Evolutionary conservation across 2,888 invertebrate genomes (phyloP).

Genomic region (Holacanthella duospinosa): DNA sequence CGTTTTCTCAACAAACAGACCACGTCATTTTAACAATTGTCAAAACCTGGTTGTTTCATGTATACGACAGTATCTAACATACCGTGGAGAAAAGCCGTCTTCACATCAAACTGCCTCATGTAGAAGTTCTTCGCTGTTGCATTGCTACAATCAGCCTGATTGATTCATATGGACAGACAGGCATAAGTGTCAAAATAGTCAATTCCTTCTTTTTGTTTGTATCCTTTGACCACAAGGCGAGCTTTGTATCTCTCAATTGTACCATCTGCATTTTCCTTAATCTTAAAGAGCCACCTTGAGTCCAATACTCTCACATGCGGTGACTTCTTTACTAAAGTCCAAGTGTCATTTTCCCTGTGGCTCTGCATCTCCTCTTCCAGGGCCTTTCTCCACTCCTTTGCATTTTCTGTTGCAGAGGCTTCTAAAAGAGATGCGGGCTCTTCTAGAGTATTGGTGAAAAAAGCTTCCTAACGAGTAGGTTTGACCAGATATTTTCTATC

Average conservation of each 20-base stretch:
- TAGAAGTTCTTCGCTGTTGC: not conserved
- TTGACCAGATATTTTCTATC: no score
- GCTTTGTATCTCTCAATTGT: not conserved
- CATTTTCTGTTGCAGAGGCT: no score
- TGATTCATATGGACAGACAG: no score
- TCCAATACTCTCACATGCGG: not conserved
- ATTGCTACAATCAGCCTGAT: not conserved
- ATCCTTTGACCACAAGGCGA: not conserved
- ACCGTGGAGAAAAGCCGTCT: not conserved
- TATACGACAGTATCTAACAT: not conserved
- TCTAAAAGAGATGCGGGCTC: no score
- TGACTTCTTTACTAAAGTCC: not conserved
- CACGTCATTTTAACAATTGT: not conserved
- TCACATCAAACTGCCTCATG: not conserved
- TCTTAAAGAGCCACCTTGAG: not conserved
- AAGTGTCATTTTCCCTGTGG: not conserved
- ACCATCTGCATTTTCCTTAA: not conserved
- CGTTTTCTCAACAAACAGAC: not conserved
- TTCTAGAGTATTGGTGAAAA: no score
- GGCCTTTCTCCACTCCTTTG: not conserved
- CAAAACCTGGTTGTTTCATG: not conserved
- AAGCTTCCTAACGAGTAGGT: no score
- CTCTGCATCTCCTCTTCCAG: not conserved
- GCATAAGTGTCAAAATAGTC: not conserved
- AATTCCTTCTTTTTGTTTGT: not conserved